phyloP scores from a whole-genome alignment of 2,888 invertebrate genomes.

The Ommatoiulus sabulosus region DNA sequence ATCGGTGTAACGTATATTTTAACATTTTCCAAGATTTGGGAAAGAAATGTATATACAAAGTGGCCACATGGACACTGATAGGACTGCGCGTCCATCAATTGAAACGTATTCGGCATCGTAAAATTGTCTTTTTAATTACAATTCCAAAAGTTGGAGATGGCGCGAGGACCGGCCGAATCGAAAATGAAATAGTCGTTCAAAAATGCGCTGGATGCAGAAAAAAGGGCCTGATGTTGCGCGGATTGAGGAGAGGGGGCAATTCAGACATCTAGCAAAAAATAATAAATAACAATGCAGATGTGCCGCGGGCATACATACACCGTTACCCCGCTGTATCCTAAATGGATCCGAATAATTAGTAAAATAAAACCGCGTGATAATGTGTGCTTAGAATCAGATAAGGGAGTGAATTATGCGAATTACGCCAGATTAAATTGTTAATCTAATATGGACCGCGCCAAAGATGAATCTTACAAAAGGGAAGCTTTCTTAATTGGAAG shows the following conservation, averaged over 20 bases:
- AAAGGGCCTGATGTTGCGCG: background rate
- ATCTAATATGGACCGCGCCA: no score
- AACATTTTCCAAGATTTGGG: background rate
- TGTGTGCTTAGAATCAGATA: background rate
- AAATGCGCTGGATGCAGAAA: background rate
- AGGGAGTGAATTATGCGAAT: background rate
- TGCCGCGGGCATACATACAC: background rate
- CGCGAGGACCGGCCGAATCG: background rate
- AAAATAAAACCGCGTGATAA: background rate
- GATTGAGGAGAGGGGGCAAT: background rate
- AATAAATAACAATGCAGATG: constrained; percentile 17
- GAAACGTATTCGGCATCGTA: background rate
- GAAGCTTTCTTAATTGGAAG: background rate
- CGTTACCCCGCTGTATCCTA: background rate
- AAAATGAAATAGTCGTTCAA: background rate
- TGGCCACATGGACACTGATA: background rate
- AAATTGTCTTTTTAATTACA: background rate
- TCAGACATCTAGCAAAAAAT: background rate
- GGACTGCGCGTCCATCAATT: background rate
- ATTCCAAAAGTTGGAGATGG: background rate
- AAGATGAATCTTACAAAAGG: background rate
- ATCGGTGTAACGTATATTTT: background rate
- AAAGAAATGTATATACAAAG: background rate
- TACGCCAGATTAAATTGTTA: background rate
- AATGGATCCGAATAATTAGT: background rate